A percentile compares a stretch with the other conserved stretches of the same genome.
Evolutionary conservation across 2,113 vertebrate species (phyloP).

Genomic region (Theristicus caerulescens): DNA sequence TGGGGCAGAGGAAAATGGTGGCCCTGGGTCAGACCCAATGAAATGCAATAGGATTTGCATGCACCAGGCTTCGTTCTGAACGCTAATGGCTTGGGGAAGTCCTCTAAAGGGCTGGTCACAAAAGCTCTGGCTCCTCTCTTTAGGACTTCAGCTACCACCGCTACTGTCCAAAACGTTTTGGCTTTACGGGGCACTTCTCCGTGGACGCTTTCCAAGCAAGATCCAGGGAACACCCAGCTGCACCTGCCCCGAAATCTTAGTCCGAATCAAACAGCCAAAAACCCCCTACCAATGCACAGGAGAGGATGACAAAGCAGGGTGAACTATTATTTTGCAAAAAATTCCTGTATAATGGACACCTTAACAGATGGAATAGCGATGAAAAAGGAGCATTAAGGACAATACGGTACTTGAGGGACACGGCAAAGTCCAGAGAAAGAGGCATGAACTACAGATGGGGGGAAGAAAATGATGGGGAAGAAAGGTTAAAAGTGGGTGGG

Average conservation of each 20-base stretch:
- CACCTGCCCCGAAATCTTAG: not conserved
- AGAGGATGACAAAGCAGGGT: not conserved
- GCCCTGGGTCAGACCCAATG: accelerated
- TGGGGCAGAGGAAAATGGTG: not conserved
- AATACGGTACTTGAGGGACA: accelerated
- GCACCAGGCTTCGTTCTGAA: accelerated
- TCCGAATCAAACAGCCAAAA: not conserved
- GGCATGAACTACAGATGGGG: accelerated
- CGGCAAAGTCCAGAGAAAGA: accelerated
- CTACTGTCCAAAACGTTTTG: accelerated
- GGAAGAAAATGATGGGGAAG: not conserved
- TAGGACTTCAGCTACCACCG: accelerated
- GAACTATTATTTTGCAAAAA: not conserved
- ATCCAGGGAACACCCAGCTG: not conserved
- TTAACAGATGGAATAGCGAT: not conserved
- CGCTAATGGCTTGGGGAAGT: too few species aligned
- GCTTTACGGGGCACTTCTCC: not conserved
- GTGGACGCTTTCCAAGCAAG: too few species aligned
- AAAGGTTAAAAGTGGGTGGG: not conserved
- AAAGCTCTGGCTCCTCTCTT: not conserved
- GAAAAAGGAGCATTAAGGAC: not conserved
- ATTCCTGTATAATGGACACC: accelerated
- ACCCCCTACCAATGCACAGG: accelerated
- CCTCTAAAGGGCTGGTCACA: not conserved
- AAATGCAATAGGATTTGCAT: accelerated